Conservation (phyloP, 2,797 vertebrate genomes). For the Avahi laniger region DNA sequence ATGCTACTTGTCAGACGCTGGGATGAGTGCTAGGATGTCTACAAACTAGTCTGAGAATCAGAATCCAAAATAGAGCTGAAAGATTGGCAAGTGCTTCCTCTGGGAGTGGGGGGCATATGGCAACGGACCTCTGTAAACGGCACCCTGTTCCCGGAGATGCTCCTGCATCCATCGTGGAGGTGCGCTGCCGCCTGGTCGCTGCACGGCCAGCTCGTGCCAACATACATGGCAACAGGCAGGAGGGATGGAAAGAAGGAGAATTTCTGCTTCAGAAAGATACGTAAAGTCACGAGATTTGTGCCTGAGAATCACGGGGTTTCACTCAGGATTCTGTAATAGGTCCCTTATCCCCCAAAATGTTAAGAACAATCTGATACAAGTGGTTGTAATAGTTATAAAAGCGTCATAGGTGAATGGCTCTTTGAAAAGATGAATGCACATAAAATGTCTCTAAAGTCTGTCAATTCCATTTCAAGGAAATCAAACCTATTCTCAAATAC, state of each 20-base stretch:
- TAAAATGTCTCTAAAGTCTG: background rate
- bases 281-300: background rate
- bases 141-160: background rate
- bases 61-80: background rate
- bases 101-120: background rate
- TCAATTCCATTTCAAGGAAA: background rate
- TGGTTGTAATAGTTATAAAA: background rate
- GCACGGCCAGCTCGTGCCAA: background rate
- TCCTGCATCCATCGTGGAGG: too few relatives aligned
- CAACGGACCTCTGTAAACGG: background rate
- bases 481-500: background rate
- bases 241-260: background rate
- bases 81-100: background rate
- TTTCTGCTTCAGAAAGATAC: background rate
- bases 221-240: background rate
- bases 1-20: background rate
- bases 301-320: background rate
- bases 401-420: background rate
- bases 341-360: background rate
- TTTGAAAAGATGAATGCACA: slow-evolving; percentile 27
- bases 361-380: background rate
- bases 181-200: background rate
- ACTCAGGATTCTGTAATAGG: background rate
- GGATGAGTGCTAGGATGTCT: background rate
- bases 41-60: background rate